Evolutionary conservation across 2,113 vertebrate species (phyloP).

Genomic region (Tautogolabrus adspersus): DNA sequence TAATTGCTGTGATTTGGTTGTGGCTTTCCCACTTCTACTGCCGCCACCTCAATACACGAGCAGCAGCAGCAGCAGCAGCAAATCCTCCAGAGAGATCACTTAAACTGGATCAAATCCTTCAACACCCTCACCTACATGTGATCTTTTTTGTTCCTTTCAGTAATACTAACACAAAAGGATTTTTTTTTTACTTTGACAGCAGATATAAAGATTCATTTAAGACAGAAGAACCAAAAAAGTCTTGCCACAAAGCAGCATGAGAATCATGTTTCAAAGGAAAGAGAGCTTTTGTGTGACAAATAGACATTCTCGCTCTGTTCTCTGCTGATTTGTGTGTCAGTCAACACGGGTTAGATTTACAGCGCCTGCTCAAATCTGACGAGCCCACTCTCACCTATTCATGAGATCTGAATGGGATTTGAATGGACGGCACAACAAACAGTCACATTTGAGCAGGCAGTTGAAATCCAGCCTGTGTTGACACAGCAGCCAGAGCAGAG

Average conservation of each 20-base stretch:
- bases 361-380: conserved; percentile 67
- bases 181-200: conserved; percentile 12
- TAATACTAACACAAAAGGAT: conserved; percentile 12
- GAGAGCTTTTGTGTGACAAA: conserved; percentile 13
- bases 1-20: conserved; percentile 73
- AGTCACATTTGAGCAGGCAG: conserved; percentile 75
- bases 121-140: conserved; percentile 30
- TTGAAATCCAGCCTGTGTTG: conserved; percentile 72
- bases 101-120: conserved; percentile 50
- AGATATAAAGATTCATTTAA: conserved; percentile 12
- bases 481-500: conserved; percentile 68
- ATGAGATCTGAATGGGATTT: conserved; percentile 62
- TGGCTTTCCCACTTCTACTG: conserved; percentile 13
- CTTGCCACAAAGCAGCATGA: conserved; percentile 1
- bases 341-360: conserved; percentile 61
- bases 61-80: conserved; percentile 42
- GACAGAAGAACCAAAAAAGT: conserved; percentile 27
- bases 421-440: conserved; percentile 62
- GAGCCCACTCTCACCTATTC: conserved; percentile 65
- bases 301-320: conserved; percentile 47
- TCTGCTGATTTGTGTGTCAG: conserved; percentile 61
- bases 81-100: conserved; percentile 53
- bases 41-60: conserved; percentile 38
- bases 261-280: conserved; percentile 24
- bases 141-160: conserved; percentile 35